These are phyloP conservation scores for Bombylius major DNA, from an alignment of 2,888 invertebrate genomes.

Conservation along the genomic window DNA sequence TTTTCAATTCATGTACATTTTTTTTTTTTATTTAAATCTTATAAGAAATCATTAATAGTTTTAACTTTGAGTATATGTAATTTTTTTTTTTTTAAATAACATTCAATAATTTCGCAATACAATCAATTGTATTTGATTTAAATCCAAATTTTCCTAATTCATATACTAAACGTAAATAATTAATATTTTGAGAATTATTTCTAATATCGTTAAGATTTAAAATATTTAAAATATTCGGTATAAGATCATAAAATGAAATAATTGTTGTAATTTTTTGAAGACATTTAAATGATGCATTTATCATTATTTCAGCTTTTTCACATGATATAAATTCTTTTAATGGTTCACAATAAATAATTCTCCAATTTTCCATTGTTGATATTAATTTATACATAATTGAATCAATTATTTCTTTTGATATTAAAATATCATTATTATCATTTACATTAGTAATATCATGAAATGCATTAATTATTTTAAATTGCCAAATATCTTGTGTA, in stretches of 20 bases:
- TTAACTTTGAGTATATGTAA: background rate
- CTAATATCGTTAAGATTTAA: slow-evolving; percentile 18
- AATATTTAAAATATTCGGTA: slow-evolving; percentile 28
- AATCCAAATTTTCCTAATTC: slow-evolving; percentile 29
- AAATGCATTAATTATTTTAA: slow-evolving; percentile 53
- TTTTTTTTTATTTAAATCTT: no score
- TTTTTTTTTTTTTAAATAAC: slow-evolving; percentile 1
- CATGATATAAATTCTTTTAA: slow-evolving; percentile 26
- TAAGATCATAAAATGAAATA: slow-evolving; percentile 27
- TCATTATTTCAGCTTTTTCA: slow-evolving; percentile 5
- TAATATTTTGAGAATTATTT: slow-evolving; percentile 18
- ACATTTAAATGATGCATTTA: slow-evolving; percentile 11
- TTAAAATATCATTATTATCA: slow-evolving; percentile 22
- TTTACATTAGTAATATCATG: slow-evolving; percentile 11
- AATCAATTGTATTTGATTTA: slow-evolving; percentile 25
- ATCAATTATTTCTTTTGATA: slow-evolving; percentile 30
- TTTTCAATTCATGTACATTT: no score
- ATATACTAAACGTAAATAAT: slow-evolving; percentile 27
- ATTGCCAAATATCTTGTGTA: slow-evolving; percentile 57
- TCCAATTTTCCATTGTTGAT: slow-evolving; percentile 22
- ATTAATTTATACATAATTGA: slow-evolving; percentile 27
- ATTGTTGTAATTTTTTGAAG: slow-evolving; percentile 22
- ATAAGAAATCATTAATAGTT: no score
- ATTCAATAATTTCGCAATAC: slow-evolving; percentile 25
- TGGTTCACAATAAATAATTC: slow-evolving; percentile 17